Base-by-base conservation (phyloP, 2,797 vertebrate genomes). In the Protosalanx chinensis region DNA sequence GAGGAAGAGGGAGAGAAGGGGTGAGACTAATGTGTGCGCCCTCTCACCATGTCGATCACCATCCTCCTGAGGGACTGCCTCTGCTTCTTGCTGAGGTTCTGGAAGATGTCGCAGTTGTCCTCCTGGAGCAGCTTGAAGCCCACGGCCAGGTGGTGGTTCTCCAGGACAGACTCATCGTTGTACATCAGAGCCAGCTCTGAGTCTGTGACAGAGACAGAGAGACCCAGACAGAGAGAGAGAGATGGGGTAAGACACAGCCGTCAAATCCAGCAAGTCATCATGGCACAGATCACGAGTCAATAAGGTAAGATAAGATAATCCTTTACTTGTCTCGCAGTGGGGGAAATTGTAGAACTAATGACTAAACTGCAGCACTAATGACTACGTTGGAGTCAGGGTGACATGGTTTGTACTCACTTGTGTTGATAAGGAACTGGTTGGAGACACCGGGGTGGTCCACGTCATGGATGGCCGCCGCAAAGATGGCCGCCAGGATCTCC, bases 361-460 rank as follows among this genome's bases (percentile, higher is more conserved):
- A 27, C 23, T 27, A 27, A 27, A 27, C 23, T 27, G 23, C 23
- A 27, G 23, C 23, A 27, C 23, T 27, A 27, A 27, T 27, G 23
- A 23, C 56, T 12, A 41, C 7, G n/a, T 20, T 20, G 20, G 56
- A n/a, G 62, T 33, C 63, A 60, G 53, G 56, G 62, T 46, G 41
- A 46, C 41, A 46, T 46, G 29, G 71, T 72, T 66, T 46, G 51
- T 35, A 97, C 97, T 92, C 86, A 99, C 98, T 99, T 82, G 97
- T 99, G 87, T 99, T 99, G 89, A 99, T 99, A 75, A 99, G 94
- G 83, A 99, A 99, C 82, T 99, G 97, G 90, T 99, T 99, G 84
- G 97, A 96, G 87, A 99, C 98, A 79, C 98, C 98, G 0, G 98
- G 98, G 86, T 99, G 98, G 91, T 99, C 98, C 74, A 98, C 98